Percentiles rank a stretch among this genome's conserved stretches.
Conservation (phyloP, 2,797 vertebrate species). For the Muscicapa comitata region DNA sequence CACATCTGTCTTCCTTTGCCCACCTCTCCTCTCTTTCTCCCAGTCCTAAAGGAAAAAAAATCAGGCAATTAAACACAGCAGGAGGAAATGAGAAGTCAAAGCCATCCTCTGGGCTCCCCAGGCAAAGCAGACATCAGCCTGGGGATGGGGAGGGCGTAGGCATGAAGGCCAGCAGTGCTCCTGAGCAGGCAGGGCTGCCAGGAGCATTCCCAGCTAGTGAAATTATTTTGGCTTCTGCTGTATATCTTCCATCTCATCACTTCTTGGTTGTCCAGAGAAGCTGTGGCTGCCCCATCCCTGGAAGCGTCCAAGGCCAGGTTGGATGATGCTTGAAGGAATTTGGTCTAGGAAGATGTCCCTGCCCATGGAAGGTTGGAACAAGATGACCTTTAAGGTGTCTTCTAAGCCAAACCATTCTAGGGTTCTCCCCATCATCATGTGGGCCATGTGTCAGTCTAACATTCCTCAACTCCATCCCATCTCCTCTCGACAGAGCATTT, state of each 20-base stretch:
- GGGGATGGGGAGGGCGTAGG: not conserved
- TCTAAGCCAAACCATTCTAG: not conserved
- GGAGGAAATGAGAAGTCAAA: not conserved
- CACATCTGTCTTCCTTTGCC: constrained; percentile 58
- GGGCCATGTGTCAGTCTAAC: fast-evolving
- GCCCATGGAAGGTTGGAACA: not conserved
- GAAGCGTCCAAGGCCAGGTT: not conserved
- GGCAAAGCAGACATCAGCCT: not conserved
- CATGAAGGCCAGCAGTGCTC: fast-evolving
- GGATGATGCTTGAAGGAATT: not conserved
- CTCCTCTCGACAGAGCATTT: not conserved
- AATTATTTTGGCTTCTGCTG: not conserved
- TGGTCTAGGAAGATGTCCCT: not conserved
- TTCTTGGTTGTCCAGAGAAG: not conserved
- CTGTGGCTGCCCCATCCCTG: not conserved
- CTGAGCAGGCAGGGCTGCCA: not conserved
- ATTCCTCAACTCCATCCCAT: not conserved
- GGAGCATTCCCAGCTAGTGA: not conserved
- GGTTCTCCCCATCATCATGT: not conserved
- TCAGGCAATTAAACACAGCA: not conserved
- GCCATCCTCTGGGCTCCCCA: not conserved
- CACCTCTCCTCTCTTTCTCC: not conserved
- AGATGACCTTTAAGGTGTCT: not conserved
- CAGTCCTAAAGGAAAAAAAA: not conserved
- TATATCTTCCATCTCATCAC: not conserved